These are phyloP conservation scores for Pelvicachromis taeniatus DNA, from an alignment of 2,113 vertebrate species.

Conservation along the genomic window DNA sequence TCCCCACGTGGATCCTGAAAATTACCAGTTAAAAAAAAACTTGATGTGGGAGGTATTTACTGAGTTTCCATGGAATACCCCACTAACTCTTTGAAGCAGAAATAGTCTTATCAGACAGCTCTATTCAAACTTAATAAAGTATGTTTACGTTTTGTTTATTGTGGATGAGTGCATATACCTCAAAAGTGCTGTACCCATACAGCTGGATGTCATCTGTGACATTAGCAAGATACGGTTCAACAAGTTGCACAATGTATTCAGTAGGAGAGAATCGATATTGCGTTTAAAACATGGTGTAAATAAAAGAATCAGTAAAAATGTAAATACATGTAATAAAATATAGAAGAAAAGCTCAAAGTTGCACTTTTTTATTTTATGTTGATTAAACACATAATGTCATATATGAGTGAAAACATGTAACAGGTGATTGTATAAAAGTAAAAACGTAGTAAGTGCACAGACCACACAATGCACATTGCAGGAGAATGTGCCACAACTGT, in stretches of 20 bases:
- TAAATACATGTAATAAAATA: background rate
- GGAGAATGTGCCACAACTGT: background rate
- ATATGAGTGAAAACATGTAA: background rate
- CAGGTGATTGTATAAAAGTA: background rate
- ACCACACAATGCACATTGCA: background rate
- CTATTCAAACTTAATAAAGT: background rate
- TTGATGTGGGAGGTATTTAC: background rate
- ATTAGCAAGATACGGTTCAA: background rate
- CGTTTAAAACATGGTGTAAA: background rate
- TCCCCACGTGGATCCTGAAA: too few species aligned
- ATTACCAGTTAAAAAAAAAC: background rate
- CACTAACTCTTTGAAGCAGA: background rate
- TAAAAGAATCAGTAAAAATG: fast-evolving
- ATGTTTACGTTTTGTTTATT: background rate
- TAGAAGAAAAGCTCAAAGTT: background rate
- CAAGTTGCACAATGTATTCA: background rate
- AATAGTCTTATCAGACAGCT: background rate
- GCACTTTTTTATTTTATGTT: background rate
- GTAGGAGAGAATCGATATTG: background rate
- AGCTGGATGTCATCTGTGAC: background rate
- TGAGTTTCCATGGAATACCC: background rate
- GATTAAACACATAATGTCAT: background rate
- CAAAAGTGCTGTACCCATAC: background rate
- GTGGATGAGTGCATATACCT: background rate
- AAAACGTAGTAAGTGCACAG: background rate